phyloP scores from a whole-genome alignment of 1,140 invertebrate genomes.

The Tetramorium simillimum region DNA sequence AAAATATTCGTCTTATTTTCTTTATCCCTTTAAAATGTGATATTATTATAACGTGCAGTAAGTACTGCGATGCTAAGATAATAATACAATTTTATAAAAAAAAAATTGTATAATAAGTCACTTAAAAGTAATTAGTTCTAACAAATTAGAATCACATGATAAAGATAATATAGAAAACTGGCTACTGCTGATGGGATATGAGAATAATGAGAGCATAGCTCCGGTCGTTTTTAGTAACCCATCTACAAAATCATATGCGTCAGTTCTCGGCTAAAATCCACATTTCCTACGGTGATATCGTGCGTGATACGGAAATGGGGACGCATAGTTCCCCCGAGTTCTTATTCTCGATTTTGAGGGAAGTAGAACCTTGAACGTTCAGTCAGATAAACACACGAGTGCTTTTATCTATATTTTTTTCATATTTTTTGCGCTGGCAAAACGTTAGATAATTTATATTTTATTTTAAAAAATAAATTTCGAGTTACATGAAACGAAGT shows the following conservation, averaged over 20 bases:
- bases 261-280: slow-evolving; percentile 75
- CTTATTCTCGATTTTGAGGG: slow-evolving; percentile 58
- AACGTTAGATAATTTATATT: background rate
- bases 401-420: background rate
- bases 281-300: slow-evolving; percentile 70
- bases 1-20: background rate
- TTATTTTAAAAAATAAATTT: background rate
- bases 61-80: background rate
- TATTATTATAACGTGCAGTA: background rate
- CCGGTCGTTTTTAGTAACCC: background rate
- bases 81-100: background rate
- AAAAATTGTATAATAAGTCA: background rate
- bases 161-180: background rate
- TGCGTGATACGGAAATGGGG: slow-evolving; percentile 72
- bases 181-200: background rate
- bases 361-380: slow-evolving; percentile 52
- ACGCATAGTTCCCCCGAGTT: slow-evolving; percentile 31
- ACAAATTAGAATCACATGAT: background rate
- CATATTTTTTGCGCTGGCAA: background rate
- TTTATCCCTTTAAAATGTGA: background rate
- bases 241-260: slow-evolving; percentile 75
- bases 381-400: slow-evolving; percentile 39
- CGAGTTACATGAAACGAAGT: background rate
- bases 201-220: background rate
- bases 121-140: background rate